Evolutionary conservation across 2,113 vertebrate genomes (phyloP).

Genomic region (Leptocoma aspasia): DNA sequence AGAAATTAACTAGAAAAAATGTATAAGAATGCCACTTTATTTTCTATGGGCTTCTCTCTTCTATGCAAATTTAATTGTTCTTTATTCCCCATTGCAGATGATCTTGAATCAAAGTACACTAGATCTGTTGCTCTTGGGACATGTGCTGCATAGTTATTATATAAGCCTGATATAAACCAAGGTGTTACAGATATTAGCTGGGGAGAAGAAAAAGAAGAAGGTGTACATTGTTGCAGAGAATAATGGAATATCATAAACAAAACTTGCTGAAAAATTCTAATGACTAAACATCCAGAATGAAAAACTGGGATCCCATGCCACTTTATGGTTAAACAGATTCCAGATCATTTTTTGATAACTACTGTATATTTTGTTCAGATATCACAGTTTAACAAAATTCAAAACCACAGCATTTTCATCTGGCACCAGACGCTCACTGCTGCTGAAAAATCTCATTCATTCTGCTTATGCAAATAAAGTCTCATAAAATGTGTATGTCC

Average conservation of each 20-base stretch:
- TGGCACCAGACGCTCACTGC: background rate
- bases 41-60: background rate
- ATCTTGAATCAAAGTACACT: background rate
- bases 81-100: background rate
- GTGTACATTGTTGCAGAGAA: background rate
- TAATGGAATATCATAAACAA: background rate
- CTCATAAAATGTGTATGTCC: background rate
- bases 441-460: background rate
- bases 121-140: background rate
- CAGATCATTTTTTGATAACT: background rate
- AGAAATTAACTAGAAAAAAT: background rate
- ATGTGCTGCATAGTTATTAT: background rate
- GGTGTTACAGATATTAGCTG: background rate
- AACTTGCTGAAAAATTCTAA: background rate
- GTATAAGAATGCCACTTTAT: accelerated
- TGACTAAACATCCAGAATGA: background rate
- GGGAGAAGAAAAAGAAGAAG: background rate
- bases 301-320: background rate
- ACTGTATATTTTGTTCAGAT: background rate
- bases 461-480: background rate
- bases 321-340: background rate
- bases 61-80: background rate
- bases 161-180: background rate
- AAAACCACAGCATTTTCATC: background rate
- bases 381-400: background rate